phyloP scores from a whole-genome alignment of 2,113 vertebrate species.

The Crocuta crocuta region DNA sequence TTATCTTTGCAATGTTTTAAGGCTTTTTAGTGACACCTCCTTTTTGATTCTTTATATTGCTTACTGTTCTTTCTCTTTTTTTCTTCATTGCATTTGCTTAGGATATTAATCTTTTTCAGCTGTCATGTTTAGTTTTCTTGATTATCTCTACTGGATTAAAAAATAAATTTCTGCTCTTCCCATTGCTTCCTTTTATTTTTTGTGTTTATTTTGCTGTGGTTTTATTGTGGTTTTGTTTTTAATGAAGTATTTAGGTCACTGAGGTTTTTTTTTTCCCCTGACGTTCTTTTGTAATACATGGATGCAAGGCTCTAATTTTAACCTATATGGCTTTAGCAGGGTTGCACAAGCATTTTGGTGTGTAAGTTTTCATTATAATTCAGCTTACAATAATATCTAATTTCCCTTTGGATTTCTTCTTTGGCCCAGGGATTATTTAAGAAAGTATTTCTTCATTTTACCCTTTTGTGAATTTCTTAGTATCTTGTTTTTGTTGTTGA shows the following conservation, averaged over 20 bases:
- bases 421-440: neutral
- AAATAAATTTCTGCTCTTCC: neutral
- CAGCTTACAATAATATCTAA: neutral
- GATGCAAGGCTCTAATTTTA: neutral
- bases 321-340: neutral
- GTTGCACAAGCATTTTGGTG: neutral
- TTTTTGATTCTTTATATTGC: neutral
- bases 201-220: neutral
- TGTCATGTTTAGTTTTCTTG: neutral
- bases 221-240: neutral
- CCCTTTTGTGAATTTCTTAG: neutral
- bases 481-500: neutral
- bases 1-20: neutral
- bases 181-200: neutral
- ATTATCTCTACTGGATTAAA: neutral
- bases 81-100: neutral
- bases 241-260: neutral
- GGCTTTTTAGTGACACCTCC: neutral
- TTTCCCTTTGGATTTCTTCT: neutral
- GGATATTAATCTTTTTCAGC: neutral
- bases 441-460: neutral
- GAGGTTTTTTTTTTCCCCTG: neutral
- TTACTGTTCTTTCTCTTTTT: neutral
- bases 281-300: neutral
- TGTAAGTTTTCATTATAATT: neutral